A percentile compares a stretch with the other conserved stretches of the same genome.
phyloP scores from a whole-genome alignment of 2,888 invertebrate species.

The Stratiomys singularior region DNA sequence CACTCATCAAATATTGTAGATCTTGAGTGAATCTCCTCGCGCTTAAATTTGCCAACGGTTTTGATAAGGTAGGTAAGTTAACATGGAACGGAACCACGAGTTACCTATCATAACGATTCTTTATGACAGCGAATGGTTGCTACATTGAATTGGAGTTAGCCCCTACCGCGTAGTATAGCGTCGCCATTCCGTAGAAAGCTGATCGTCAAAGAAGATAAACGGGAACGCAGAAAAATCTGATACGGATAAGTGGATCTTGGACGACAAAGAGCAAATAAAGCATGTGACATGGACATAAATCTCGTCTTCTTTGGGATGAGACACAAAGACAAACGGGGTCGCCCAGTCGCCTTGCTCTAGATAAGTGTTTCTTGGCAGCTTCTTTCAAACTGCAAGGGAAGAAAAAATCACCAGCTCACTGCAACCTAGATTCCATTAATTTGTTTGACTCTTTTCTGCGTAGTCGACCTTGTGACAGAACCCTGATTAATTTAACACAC shows the following conservation, averaged over 20 bases:
- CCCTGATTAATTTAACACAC: too few relatives aligned
- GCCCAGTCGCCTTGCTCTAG: constrained; percentile 34
- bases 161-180: neutral
- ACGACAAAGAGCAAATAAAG: constrained; percentile 29
- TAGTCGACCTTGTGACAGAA: neutral
- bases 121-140: neutral
- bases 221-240: constrained; percentile 19
- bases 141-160: neutral
- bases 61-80: neutral
- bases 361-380: neutral
- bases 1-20: neutral
- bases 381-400: constrained; percentile 1
- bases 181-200: constrained; percentile 3
- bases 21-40: neutral
- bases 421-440: neutral
- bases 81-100: neutral
- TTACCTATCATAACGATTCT: constrained; percentile 27
- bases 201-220: neutral
- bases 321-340: neutral
- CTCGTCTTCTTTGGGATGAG: constrained; percentile 4
- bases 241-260: constrained; percentile 8
- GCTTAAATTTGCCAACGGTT: constrained; percentile 12
- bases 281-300: constrained; percentile 38
- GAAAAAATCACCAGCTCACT: neutral
- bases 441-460: neutral